Evolutionary conservation across 2,113 vertebrate species (phyloP), one percentile per base, ranked within the genome.

Genomic region (Cyanistes caeruleus): DNA sequence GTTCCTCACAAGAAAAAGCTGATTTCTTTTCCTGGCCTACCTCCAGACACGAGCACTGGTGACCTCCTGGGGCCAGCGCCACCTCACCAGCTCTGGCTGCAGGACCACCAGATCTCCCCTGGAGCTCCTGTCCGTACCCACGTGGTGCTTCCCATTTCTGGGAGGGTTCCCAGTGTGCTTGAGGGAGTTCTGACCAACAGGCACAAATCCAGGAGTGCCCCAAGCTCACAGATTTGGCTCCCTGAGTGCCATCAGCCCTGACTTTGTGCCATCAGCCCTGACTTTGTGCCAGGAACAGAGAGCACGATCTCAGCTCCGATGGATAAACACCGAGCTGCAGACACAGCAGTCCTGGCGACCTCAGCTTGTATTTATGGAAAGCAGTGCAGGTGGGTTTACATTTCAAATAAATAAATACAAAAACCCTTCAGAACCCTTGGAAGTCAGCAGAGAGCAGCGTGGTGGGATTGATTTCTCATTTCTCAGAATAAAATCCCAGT

Each of bases 381-480:
- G 80, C 83, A 48, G 35, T 3, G 23, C 88, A 96, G 92, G 83
- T 89, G 93, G 60, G 72, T 81, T 93, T 84, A 92, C 58, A 89
- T 93, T 74, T 56, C 84, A 82, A 84, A 90, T 39, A 92, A 95
- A 95, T n/a, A 95, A 86, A 89, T 7, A 83, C 56, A 83, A 86
- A 92, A 86, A 37, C 37, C 41, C 35, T 81, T 81, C 56, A 48
- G 37, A 84, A 63, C 10, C 20, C 73, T 74, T 39, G 55, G 83
- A 52, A 93, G 35, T 10, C 60, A 64, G 91, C 90, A 80, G 79
- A 67, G 60, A 93, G 67, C 63, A 63, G 59, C 0, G 10, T 13
- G 48, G 33, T 48, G 39, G 83, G 23, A 30, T 28, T 39, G n/a
- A 53, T 17, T 65, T 10, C 41, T 85, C 53, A 6, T 16, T 37